Evolutionary conservation across 1,140 invertebrate species (phyloP).

Genomic region (Dreissena rostriformis): DNA sequence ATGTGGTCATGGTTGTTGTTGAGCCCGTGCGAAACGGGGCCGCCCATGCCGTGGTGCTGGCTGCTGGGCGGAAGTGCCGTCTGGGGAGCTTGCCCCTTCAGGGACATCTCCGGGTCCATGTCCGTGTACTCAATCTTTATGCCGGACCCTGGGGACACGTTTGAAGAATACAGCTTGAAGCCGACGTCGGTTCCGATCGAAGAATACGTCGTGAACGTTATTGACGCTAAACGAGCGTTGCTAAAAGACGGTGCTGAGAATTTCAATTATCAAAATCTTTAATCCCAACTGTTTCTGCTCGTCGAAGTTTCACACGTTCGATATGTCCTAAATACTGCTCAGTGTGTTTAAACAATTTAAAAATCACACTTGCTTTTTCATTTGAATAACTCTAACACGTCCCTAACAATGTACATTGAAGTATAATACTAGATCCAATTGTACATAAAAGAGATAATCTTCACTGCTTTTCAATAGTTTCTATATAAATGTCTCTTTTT

Average conservation of each 20-base stretch:
- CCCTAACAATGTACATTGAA: constrained; percentile 55
- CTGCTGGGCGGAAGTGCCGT: constrained; percentile 18
- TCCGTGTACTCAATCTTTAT: constrained; percentile 52
- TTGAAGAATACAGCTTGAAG: constrained; percentile 19
- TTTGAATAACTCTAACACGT: constrained; percentile 31
- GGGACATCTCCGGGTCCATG: constrained; percentile 51
- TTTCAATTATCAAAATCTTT: too few relatives aligned
- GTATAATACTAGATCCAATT: constrained; percentile 71
- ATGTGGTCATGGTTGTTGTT: constrained; percentile 52
- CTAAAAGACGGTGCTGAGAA: too few relatives aligned
- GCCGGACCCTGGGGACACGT: background rate
- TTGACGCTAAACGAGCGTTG: too few relatives aligned
- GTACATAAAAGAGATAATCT: constrained; percentile 73
- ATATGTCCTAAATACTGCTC: too few relatives aligned
- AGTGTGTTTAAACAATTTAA: constrained; percentile 26
- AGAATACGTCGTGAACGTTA: too few relatives aligned
- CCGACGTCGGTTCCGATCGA: too few relatives aligned
- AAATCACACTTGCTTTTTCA: constrained; percentile 37
- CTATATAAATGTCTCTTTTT: constrained; percentile 68
- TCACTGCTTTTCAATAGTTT: constrained; percentile 52
- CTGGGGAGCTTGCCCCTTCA: constrained; percentile 50
- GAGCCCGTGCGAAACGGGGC: constrained; percentile 35
- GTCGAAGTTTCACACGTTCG: too few relatives aligned
- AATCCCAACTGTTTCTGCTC: too few relatives aligned
- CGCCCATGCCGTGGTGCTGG: constrained; percentile 52